Evolutionary conservation across 2,113 vertebrate genomes (phyloP).

Genomic region (Chaetodon auriga): DNA sequence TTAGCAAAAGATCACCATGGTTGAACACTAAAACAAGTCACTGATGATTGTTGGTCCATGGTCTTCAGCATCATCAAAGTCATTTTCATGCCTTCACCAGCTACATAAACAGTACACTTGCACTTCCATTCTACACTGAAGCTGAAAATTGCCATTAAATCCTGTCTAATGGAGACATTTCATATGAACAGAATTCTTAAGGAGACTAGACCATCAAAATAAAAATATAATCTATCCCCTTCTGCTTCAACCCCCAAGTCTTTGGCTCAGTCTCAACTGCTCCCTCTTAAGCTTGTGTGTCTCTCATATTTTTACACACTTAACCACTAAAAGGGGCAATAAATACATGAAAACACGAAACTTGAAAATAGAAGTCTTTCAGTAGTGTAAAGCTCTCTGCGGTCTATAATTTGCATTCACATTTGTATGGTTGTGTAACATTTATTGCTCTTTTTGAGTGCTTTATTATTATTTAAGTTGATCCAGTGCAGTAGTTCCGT

Average conservation of each 20-base stretch:
- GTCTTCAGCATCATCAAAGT: neutral
- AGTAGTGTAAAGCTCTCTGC: neutral
- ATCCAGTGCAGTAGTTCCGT: too few species aligned
- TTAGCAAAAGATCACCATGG: neutral
- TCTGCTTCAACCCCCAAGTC: neutral
- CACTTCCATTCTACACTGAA: neutral
- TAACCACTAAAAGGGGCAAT: neutral
- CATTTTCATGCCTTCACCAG: neutral
- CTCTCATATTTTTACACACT: neutral
- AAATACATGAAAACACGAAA: neutral
- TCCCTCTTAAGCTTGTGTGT: neutral
- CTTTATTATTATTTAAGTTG: too few species aligned
- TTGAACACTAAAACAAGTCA: neutral
- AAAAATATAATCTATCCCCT: neutral
- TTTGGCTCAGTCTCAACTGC: slow-evolving; percentile 2
- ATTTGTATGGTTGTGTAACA: neutral
- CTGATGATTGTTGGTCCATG: neutral
- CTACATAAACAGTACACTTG: neutral
- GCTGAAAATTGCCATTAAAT: neutral
- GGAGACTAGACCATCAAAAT: neutral
- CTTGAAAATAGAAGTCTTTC: neutral
- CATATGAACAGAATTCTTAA: neutral
- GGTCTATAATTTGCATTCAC: neutral
- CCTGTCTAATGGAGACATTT: neutral
- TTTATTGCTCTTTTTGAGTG: neutral